phyloP scores from a whole-genome alignment of 1,140 invertebrate species.

The Lepidurus apus region DNA sequence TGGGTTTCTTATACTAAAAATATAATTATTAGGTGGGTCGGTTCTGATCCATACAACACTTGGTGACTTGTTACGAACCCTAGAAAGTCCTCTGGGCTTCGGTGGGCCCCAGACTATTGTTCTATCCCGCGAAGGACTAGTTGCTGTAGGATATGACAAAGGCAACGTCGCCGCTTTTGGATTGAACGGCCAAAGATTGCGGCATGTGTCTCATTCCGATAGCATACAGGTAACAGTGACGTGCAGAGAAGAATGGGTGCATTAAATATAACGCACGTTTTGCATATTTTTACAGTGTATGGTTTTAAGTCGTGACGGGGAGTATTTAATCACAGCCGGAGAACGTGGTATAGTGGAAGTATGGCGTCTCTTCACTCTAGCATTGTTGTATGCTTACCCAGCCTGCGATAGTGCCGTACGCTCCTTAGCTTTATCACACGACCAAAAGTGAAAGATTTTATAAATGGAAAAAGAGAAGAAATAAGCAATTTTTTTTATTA shows the following conservation, averaged over 20 bases:
- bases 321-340: conserved; percentile 94
- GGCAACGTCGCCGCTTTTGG: conserved; percentile 89
- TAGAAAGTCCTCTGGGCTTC: conserved; percentile 73
- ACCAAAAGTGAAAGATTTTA: conserved; percentile 73
- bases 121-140: conserved; percentile 92
- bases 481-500: conserved; percentile 31
- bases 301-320: conserved; percentile 90
- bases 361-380: conserved; percentile 94
- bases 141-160: conserved; percentile 86
- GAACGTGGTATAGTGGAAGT: conserved; percentile 96
- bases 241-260: background rate
- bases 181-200: conserved; percentile 79
- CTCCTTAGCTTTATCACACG: conserved; percentile 88
- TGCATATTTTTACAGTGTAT: conserved; percentile 65
- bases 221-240: conserved; percentile 72
- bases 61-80: conserved; percentile 87
- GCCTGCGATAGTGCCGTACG: conserved; percentile 88
- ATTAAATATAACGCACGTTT: background rate
- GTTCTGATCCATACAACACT: conserved; percentile 97
- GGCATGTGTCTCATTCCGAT: conserved; percentile 87
- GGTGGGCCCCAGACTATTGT: conserved; percentile 83
- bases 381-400: conserved; percentile 93
- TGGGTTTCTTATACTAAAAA: conserved; percentile 28
- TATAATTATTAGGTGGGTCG: conserved; percentile 67
- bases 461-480: background rate